Percentiles rank a stretch among this genome's conserved stretches.
phyloP scores from a whole-genome alignment of 2,888 invertebrate species.

The Phyto melanocephala region DNA sequence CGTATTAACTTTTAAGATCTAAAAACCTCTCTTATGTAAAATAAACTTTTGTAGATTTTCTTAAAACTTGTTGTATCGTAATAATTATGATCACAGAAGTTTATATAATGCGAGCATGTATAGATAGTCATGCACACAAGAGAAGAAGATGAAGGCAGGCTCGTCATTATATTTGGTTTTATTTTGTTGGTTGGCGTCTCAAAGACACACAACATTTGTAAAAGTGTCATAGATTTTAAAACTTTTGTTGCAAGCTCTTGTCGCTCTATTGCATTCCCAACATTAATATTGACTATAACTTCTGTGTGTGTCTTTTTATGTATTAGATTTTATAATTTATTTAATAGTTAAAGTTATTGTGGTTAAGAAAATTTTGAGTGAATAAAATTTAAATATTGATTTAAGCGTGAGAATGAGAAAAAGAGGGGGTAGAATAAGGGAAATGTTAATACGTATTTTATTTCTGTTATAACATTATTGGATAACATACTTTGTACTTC shows the following conservation, averaged over 20 bases:
- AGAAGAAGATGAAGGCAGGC: background rate
- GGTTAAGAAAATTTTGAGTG: constrained; percentile 6
- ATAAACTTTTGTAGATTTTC: constrained; percentile 31
- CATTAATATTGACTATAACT: constrained; percentile 12
- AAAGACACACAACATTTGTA: constrained; percentile 14
- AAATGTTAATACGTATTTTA: too few species aligned
- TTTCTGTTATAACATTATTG: too few species aligned
- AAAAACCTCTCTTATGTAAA: background rate
- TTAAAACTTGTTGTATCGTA: constrained; percentile 6
- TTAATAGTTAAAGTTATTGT: constrained; percentile 51
- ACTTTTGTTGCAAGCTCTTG: constrained; percentile 26
- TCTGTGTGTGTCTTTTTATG: constrained; percentile 28
- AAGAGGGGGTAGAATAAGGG: too few species aligned
- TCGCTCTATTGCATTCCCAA: background rate
- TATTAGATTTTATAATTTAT: constrained; percentile 51
- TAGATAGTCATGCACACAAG: background rate
- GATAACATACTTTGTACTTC: too few species aligned
- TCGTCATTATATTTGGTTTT: background rate
- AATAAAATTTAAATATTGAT: background rate
- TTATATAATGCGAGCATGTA: too few species aligned
- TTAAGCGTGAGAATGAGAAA: background rate
- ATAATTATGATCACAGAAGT: background rate
- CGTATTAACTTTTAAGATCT: background rate
- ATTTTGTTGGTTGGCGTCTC: background rate
- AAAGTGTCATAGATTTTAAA: constrained; percentile 49